These are phyloP conservation scores for Mactra quadrangularis DNA, from an alignment of 1,140 invertebrate species.

Conservation along the genomic window DNA sequence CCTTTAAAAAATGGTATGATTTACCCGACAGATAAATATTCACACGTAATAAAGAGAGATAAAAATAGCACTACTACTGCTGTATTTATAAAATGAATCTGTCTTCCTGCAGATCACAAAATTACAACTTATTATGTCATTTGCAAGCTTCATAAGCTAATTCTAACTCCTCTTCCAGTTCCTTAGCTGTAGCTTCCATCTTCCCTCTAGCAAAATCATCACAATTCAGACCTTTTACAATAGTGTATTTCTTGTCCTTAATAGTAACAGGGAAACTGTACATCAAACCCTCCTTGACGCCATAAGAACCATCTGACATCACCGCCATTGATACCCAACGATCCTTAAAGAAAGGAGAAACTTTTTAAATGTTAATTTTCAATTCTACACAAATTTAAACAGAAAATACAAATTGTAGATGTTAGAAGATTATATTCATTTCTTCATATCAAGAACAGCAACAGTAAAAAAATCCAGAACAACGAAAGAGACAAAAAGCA, in stretches of 20 bases:
- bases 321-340: slow-evolving; percentile 98
- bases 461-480: too few species aligned
- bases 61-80: too few species aligned
- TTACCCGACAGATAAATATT: too few species aligned
- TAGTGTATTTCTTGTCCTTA: slow-evolving; percentile 91
- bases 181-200: slow-evolving; percentile 93
- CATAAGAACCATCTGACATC: slow-evolving; percentile 95
- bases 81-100: neutral
- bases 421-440: too few species aligned
- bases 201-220: slow-evolving; percentile 94
- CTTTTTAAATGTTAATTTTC: too few species aligned
- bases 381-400: too few species aligned
- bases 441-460: too few species aligned
- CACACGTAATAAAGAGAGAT: too few species aligned
- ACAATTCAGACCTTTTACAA: slow-evolving; percentile 93
- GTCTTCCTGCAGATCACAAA: slow-evolving; percentile 12
- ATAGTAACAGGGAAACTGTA: slow-evolving; percentile 97
- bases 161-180: slow-evolving; percentile 94
- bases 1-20: too few species aligned
- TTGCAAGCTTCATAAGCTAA: too few species aligned
- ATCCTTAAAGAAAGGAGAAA: slow-evolving; percentile 81
- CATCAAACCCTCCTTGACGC: slow-evolving; percentile 92
- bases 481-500: too few species aligned
- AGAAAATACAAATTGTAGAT: too few species aligned
- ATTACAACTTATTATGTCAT: slow-evolving; percentile 27